Evolutionary conservation across 37 sponge, comb jelly and placozoan genomes (phyloP), one percentile per base, ranked within the genome.

Genomic region (Diacarnus erythraeanus): DNA sequence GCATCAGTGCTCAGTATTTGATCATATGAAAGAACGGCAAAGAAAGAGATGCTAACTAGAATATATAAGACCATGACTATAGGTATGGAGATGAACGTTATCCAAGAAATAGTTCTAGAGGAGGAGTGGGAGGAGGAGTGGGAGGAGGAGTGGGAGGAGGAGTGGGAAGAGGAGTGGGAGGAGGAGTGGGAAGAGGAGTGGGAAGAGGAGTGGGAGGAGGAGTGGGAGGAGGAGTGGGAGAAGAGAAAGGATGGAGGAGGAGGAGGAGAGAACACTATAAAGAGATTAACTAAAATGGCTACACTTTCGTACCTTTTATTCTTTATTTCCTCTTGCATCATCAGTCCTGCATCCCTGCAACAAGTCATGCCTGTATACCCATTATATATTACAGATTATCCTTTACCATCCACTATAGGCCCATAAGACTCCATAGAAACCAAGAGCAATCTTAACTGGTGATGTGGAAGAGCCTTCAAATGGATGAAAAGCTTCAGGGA

Each of bases 31-130:
- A 94, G 78, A 8, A 84, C 85, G 40, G 89, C 82, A 67, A 90
- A 87, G 78, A 79, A 91, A 30, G 92, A 83, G 33, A 87, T 10
- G 64, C 87, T 91, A 33, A 91, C 74, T 27, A 89, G 64, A 40
- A 84, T 17, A 67, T 94, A 94, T 67, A 66, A 81, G 56, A 72
- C 66, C 0, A 42, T 54, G 37, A 91, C 89, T 2, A 91, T 18
- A 38, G 73, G 70, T 27, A 94, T 33, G 4, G 82, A 84, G 36
- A 91, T 68, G 9, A 75, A 40, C 0, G 57, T 77, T 17, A 72
- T 88, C 21, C 74, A 72, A 9, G 81, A 77, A 18, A 87, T 41
- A 57, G 58, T 87, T 65, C 88, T 87, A 59, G 15, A 51, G 74
- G n/a, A n/a, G 12, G 12, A 47, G 12, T 47, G 10, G 12, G 12